Evolutionary conservation across 2,113 vertebrate species (phyloP), one percentile per base, ranked within the genome.

Genomic region (Bucco capensis): DNA sequence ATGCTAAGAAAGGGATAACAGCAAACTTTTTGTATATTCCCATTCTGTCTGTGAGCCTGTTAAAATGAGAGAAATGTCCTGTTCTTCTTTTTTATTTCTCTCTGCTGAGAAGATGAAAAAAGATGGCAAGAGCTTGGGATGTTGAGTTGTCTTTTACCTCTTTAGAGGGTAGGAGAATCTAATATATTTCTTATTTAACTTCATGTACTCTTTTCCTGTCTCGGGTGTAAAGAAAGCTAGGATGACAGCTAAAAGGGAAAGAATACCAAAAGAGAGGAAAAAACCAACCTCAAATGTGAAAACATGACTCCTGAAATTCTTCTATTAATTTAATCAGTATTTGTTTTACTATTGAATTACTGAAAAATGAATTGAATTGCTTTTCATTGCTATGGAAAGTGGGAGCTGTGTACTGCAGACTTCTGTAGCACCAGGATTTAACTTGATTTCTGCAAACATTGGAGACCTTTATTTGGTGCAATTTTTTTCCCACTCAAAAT

Each of bases 11-110:
- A 89, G 19, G 81, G 53, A 64, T 38, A 65, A 33, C 14, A 3
- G 81, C 91, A 92, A 71, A 70, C n/a, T 93, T 93, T 80, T 73
- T 65, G 4, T 60, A 15, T 65, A 71, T 84, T 83, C 74, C 83
- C 28, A 16, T 83, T 61, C 49, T 5, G 1, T 79, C 70, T 81
- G 78, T 1, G 14, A 90, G 82, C 75, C 83, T 65, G 50, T 78
- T 92, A 84, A 93, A 92, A 54, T 37, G 56, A 38, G 54, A 79
- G 25, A 72, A 72, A 69, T 78, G 40, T 7, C 14, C 18, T 8
- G 5, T 4, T 70, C 58, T 58, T 37, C 60, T 53, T 74, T 60
- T 51, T 40, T 60, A 1, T 33, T 92, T 74, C 53, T 77, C 51
- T 60, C 33, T 77, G 83, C 47, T 15, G 33, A 62, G 53, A 66